Evolutionary conservation across 2,113 vertebrate genomes (phyloP), one percentile per base, ranked within the genome.

Genomic region (Barnardius zonarius): DNA sequence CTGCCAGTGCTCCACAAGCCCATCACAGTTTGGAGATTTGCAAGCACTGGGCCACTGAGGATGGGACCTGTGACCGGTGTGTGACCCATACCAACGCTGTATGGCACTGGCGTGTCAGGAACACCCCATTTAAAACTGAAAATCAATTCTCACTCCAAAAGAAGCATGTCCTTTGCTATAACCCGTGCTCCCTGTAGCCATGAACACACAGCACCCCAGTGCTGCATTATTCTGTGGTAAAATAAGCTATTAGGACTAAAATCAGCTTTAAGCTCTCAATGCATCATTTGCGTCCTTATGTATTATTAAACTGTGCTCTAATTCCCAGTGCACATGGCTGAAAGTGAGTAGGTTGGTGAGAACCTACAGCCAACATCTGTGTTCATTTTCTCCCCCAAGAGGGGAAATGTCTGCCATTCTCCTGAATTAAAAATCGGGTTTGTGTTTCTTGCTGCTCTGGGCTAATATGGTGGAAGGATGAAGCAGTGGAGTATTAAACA

Each of bases 371-470:
- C 33, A 87, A 68, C 17, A 52, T 70, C 64, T 79, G 17, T 73
- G 10, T 78, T 85, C 79, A 17, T 91, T 89, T 89, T 75, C 57
- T 73, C 59, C 54, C 67, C 27, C 44, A 44, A 48, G 28, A 93
- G 24, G 25, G 30, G 5, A 75, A 69, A 90, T 16, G 9, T 46
- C 90, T 79, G 31, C 35, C 9, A 11, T 70, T 77, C 17, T 79
- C 20, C 30, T 92, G 75, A 87, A 80, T 70, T 77, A 85, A 84
- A 90, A 80, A 23, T 39, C 52, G 28, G 11, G 7, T 64, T 91
- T 76, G 9, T 68, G 23, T 70, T 87, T 61, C 82, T 55, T 70
- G 59, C 24, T 74, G 81, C 77, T 27, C n/a, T 85, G 57, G 49
- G 35, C 74, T 83, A 62, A 70, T 57, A n/a, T 6, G 9, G 37